Evolutionary conservation across 1,140 invertebrate species (phyloP).

Genomic region (Drosophila leontia): DNA sequence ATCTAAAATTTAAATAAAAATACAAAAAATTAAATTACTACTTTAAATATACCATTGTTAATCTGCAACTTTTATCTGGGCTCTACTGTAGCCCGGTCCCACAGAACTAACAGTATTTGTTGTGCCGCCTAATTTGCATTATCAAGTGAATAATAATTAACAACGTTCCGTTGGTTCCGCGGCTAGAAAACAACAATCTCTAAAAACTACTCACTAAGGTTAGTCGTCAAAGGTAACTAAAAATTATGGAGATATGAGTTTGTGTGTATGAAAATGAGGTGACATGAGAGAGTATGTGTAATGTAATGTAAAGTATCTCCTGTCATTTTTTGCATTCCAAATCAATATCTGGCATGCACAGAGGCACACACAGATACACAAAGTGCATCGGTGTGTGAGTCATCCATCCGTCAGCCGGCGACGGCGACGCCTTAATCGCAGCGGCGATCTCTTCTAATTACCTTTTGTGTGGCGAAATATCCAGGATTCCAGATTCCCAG

Average conservation of each 20-base stretch:
- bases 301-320: conserved; percentile 28
- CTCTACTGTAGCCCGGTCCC: conserved; percentile 21
- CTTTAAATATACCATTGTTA: background rate
- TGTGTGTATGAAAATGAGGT: conserved; percentile 21
- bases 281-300: conserved; percentile 7
- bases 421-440: conserved; percentile 33
- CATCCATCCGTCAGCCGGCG: conserved; percentile 40
- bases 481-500: conserved; percentile 25
- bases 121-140: conserved; percentile 54
- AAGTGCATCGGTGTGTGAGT: conserved; percentile 21
- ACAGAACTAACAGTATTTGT: conserved; percentile 58
- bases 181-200: conserved; percentile 42
- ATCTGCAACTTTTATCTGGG: background rate
- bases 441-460: conserved; percentile 42
- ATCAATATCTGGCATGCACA: conserved; percentile 43
- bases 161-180: conserved; percentile 14
- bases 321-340: conserved; percentile 38
- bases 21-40: background rate
- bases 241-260: background rate
- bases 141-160: conserved; percentile 43
- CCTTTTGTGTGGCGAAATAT: conserved; percentile 32
- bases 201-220: conserved; percentile 48
- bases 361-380: conserved; percentile 6
- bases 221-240: conserved; percentile 35
- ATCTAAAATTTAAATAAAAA: background rate